Evolutionary conservation across 2,797 vertebrate species (phyloP), one percentile per base, ranked within the genome.

Genomic region (Sebastes elongatus): DNA sequence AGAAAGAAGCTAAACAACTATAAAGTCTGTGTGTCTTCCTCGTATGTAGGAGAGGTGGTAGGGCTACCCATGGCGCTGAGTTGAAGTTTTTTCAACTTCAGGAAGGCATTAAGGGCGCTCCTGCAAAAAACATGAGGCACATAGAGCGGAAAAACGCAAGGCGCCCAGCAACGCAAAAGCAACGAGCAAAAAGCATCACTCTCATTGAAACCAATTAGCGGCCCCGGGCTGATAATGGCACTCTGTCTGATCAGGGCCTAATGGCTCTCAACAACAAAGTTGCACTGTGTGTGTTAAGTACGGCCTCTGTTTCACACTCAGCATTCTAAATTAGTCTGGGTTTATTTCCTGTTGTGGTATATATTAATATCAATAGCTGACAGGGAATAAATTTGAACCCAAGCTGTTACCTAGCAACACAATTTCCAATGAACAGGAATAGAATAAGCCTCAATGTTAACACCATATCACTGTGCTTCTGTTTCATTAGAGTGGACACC

Each of bases 321-420:
- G 56, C 27, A 27, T 59, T 62, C 46, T 57, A 62, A 76, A 75
- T 46, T 42, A 55, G 67, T 49, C 49, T 61, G 49, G 38, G 4
- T 81, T 75, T 62, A 81, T 88, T 88, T 78, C 46, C 80, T 76
- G 32, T 67, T 18, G 62, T 11, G 10, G 38, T 65, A 57, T 69
- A 63, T 74, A 14, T 64, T 75, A 52, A 79, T 78, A 71, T 76
- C 71, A 81, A 23, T 20, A 27, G 70, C 65, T 82, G 78, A 72
- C 62, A 73, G 74, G 80, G 76, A 82, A 73, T 74, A 66, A 5
- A 76, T 74, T 33, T 60, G 20, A 82, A 62, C 18, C 53, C 67
- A 68, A 82, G 49, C 53, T 56, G 83, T 86, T 82, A 68, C 86
- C 69, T 63, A 78, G 82, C 76, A 86, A 89, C 85, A 38, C 30